Evolutionary conservation across 2,113 vertebrate genomes (phyloP), one percentile per base, ranked within the genome.

Genomic region (Percopsis transmontana): DNA sequence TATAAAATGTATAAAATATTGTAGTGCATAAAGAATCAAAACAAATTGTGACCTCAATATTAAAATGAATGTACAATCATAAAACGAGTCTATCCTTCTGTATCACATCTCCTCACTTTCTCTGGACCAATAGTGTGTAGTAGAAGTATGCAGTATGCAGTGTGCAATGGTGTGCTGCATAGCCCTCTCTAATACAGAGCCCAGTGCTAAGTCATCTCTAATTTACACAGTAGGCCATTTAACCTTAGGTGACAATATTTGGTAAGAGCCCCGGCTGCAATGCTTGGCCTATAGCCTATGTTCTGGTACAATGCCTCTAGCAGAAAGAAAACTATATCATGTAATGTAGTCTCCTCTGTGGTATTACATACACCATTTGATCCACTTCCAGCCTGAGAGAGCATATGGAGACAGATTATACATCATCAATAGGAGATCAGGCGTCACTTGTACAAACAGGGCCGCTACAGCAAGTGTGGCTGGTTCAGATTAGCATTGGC

Each of bases 131-230:
- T n/a, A 24, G 51, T 65, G 68, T 77, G 47, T 70, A 68, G 24
- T 62, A 33, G 5, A 6, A 33, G 8, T 33, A 33, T 33, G 27
- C 27, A 6, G 27, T 45, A 12, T 45, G 42, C 10, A 2, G 40
- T 15, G 10, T 45, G 42, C 10, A 2, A 21, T 15, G 10, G 18
- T 41, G 23, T 2, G 74, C 76, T 73, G 72, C 70, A 67, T 53
- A 58, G 23, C 68, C 38, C 77, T 62, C 72, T 71, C 83, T 67
- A 58, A 80, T 63, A 66, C 58, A 76, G n/a, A 70, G 69, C 52
- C 76, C 70, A 45, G 85, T 74, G 84, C 77, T 90, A 89, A 86
- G 77, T 86, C 81, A 78, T 75, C 54, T 84, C 82, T 80, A 79
- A 90, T 89, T 89, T 80, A 77, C 85, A 84, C 85, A 71, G 73